Percentiles rank a stretch among this genome's conserved stretches.
These are phyloP conservation scores for Bathynomus jamesi DNA, from an alignment of 1,140 invertebrate species.

Conservation along the genomic window DNA sequence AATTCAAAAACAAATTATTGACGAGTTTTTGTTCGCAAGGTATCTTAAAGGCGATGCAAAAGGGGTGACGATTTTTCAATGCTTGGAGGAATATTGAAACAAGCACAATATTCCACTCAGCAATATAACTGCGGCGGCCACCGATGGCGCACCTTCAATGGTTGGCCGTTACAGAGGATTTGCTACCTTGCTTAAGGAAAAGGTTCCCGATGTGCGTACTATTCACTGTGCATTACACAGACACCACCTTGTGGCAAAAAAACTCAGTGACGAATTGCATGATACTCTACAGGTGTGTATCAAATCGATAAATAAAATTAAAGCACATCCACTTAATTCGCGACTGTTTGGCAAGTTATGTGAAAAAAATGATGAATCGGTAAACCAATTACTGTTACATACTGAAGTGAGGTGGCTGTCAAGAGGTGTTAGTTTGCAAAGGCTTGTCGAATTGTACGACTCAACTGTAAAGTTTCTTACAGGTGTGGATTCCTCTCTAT, in stretches of 20 bases:
- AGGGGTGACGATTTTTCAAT: constrained; percentile 20
- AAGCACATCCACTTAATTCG: constrained; percentile 12
- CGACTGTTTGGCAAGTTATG: constrained; percentile 7
- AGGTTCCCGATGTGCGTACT: constrained; percentile 32
- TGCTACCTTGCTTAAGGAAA: constrained; percentile 38
- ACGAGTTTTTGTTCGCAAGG: constrained; percentile 26
- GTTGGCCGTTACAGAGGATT: constrained; percentile 38
- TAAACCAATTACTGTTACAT: constrained; percentile 17
- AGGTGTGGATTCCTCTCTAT: constrained; percentile 22
- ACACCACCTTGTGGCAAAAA: constrained; percentile 23
- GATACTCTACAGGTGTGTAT: constrained; percentile 18
- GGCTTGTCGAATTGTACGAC: constrained; percentile 19
- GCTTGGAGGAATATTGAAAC: constrained; percentile 39
- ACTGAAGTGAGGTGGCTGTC: constrained; percentile 20
- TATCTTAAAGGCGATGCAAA: constrained; percentile 23
- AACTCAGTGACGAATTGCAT: constrained; percentile 16
- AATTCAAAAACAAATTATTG: constrained; percentile 18
- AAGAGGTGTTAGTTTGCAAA: constrained; percentile 17
- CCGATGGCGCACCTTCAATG: constrained; percentile 40
- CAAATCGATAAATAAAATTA: constrained; percentile 13
- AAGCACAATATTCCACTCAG: constrained; percentile 38
- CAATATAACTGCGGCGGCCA: constrained; percentile 40
- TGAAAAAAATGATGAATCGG: constrained; percentile 12
- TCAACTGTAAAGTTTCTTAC: constrained; percentile 16
- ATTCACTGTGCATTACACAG: constrained; percentile 22